These are phyloP conservation scores for Perca flavescens DNA, from an alignment of 2,113 vertebrate genomes.

Conservation along the genomic window DNA sequence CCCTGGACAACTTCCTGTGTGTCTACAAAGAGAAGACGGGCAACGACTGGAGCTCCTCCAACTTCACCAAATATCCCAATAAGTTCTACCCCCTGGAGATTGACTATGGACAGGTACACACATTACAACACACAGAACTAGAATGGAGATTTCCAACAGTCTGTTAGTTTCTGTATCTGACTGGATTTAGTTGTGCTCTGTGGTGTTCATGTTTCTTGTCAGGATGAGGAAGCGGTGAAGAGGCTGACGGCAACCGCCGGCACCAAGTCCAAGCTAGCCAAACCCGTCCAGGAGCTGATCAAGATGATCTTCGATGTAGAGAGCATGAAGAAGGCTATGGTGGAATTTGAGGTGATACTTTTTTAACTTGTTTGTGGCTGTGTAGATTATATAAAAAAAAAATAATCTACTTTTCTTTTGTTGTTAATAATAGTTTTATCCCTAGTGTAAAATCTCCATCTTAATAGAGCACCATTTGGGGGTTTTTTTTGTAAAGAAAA, in stretches of 20 bases:
- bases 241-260: slow-evolving; percentile 91
- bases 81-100: slow-evolving; percentile 99
- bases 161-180: background rate
- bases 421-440: too few relatives aligned
- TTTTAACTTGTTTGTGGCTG: background rate
- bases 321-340: slow-evolving; percentile 99
- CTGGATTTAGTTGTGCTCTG: background rate
- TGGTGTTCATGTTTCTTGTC: background rate
- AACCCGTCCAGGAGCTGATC: slow-evolving; percentile 94
- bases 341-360: slow-evolving; percentile 93
- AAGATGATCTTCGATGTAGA: slow-evolving; percentile 98
- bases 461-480: background rate
- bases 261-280: slow-evolving; percentile 91
- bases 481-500: too few relatives aligned
- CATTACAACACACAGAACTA: background rate
- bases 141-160: fast-evolving
- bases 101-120: slow-evolving; percentile 96
- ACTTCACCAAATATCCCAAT: slow-evolving; percentile 96
- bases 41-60: slow-evolving; percentile 91
- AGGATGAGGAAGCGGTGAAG: slow-evolving; percentile 98
- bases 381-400: background rate
- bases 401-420: background rate
- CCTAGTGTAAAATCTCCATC: background rate
- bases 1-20: slow-evolving; percentile 92
- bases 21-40: slow-evolving; percentile 98